Base-by-base conservation (phyloP, 2,797 vertebrate genomes). In the Leptatherina wallacei region DNA sequence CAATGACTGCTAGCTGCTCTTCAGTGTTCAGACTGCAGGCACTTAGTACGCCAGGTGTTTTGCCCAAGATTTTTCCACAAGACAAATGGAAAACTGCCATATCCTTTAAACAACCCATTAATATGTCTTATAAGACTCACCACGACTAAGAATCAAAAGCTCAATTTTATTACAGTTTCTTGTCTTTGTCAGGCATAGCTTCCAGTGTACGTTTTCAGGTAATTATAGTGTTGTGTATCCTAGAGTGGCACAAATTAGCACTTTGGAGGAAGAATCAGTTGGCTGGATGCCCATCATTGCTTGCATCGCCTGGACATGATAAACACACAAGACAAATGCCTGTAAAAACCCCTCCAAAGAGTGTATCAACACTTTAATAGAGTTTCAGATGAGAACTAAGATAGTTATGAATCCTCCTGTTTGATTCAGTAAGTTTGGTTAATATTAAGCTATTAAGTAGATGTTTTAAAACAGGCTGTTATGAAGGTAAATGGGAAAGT, bases 141-240 rank as follows among this genome's bases (percentile, higher is more conserved):
- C 74, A 58, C 78, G 83, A 89, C 91, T 86, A 85, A 83, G 80
- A 81, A 85, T 81, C 89, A 88, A 93, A 93, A 93, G 82, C 88
- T 84, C 42, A 32, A 22, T 93, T 95, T 95, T 94, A 94, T 91
- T 92, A 83, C 84, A 89, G 88, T 93, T 93, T 92, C 89, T 88
- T 88, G 87, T 93, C 91, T 93, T 92, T 90, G 91, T 92, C 88
- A 91, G 87, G 82, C 92, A 94, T 94, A 94, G 92, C 92, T 95
- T 94, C 90, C 90, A 93, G 93, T 94, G 94, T 94, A 94, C 89
- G 83, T 95, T 94, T 92, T 89, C 90, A 89, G 93, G 92, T 95
- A 95, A 95, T 95, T 94, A 95, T 86, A 95, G 92, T 81, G 83
- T 91, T 92, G 84, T 77, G 84, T 90, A 88, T 87, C 83, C 84